These are phyloP conservation scores for Todiramphus chloris DNA, from an alignment of 2,113 vertebrate genomes.

Conservation along the genomic window DNA sequence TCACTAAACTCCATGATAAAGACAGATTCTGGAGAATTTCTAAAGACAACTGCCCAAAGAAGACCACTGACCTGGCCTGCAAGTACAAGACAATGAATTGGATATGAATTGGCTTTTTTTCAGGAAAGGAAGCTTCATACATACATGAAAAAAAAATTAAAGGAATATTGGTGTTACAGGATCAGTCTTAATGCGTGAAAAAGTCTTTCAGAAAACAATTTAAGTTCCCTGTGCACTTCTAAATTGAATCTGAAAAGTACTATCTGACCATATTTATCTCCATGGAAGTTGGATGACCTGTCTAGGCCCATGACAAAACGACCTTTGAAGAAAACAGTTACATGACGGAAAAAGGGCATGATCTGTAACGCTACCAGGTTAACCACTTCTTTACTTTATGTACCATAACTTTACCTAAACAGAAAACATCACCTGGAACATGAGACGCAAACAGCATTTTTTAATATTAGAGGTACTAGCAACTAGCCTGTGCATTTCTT, in stretches of 20 bases:
- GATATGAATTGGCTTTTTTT: neutral
- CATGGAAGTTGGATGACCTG: neutral
- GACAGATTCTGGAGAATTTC: neutral
- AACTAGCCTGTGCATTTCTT: slow-evolving; percentile 14
- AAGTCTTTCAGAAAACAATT: neutral
- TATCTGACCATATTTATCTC: neutral
- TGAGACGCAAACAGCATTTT: slow-evolving; percentile 10
- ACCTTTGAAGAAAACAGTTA: neutral
- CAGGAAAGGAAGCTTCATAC: neutral
- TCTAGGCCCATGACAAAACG: neutral
- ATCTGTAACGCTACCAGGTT: neutral
- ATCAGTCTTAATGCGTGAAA: neutral
- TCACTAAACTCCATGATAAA: neutral
- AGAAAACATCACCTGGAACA: neutral
- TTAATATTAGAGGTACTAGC: neutral
- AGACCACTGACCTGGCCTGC: neutral
- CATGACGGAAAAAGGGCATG: neutral
- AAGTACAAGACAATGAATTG: neutral
- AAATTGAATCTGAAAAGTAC: slow-evolving; percentile 25
- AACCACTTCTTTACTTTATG: neutral
- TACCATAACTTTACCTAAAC: slow-evolving; percentile 10
- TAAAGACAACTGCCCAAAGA: neutral
- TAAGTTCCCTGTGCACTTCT: neutral
- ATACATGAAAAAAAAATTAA: neutral
- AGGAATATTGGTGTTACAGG: neutral